Evolutionary conservation across 2,113 vertebrate species (phyloP).

Genomic region (Cisticola juncidis): DNA sequence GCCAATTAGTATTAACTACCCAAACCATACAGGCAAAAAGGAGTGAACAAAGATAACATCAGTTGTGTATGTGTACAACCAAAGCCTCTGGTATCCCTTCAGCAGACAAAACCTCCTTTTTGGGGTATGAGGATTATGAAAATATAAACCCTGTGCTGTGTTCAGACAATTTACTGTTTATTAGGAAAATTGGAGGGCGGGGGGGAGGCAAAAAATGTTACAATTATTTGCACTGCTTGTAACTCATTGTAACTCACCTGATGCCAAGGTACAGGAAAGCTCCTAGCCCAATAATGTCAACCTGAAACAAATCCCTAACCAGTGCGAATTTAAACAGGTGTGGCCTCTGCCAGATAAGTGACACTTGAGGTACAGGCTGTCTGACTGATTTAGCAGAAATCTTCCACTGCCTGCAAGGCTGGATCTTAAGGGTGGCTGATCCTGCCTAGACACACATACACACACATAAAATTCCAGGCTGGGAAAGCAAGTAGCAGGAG

Average conservation of each 20-base stretch:
- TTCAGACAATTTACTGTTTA: neutral
- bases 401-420: neutral
- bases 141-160: neutral
- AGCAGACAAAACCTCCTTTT: neutral
- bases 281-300: neutral
- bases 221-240: neutral
- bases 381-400: neutral
- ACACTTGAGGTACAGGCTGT: neutral
- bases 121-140: neutral
- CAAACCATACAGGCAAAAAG: neutral
- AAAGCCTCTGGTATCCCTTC: neutral
- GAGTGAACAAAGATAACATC: neutral
- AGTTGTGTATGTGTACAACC: accelerated
- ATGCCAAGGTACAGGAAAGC: neutral
- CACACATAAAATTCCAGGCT: neutral
- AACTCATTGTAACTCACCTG: neutral
- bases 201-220: neutral
- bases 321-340: neutral
- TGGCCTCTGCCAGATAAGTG: neutral
- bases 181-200: neutral
- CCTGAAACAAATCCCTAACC: neutral
- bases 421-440: neutral
- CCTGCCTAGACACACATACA: neutral
- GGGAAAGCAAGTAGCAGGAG: neutral
- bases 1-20: neutral